phyloP scores from a whole-genome alignment of 2,888 invertebrate genomes.

The Thumatha senex region DNA sequence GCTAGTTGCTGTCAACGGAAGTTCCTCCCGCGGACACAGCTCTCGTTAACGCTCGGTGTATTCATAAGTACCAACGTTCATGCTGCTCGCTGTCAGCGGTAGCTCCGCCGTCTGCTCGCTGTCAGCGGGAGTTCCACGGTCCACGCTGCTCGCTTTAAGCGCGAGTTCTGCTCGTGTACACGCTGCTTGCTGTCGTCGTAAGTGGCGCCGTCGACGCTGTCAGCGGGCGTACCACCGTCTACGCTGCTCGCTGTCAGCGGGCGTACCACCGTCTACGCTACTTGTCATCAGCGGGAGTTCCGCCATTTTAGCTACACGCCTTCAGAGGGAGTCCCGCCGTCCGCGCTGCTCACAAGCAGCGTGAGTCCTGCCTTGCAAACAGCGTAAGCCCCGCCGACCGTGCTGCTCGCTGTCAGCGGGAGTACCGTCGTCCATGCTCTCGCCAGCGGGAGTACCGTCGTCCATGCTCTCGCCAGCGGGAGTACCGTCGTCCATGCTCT shows the following conservation, averaged over 20 bases:
- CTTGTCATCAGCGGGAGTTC: no score
- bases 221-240: not conserved
- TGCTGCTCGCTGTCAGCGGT: no score
- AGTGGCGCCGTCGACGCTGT: not conserved
- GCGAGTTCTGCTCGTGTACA: not conserved
- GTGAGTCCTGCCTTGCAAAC: not conserved
- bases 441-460: not conserved
- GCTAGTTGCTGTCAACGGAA: no score
- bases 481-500: not conserved
- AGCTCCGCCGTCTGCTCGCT: no score
- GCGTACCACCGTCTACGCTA: no score
- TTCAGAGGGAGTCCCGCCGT: no score
- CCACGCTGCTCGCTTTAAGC: not conserved
- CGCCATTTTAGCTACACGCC: no score
- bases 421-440: not conserved
- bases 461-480: not conserved
- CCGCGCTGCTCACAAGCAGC: not conserved
- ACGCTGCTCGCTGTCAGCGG: not conserved
- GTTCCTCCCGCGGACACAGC: no score
- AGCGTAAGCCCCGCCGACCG: not conserved
- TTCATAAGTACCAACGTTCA: no score
- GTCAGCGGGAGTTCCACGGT: no score
- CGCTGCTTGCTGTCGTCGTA: no score
- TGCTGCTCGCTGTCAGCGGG: not conserved
- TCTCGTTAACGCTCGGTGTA: no score